Conservation (phyloP, 2,797 vertebrate genomes). For the Tinamus major region DNA sequence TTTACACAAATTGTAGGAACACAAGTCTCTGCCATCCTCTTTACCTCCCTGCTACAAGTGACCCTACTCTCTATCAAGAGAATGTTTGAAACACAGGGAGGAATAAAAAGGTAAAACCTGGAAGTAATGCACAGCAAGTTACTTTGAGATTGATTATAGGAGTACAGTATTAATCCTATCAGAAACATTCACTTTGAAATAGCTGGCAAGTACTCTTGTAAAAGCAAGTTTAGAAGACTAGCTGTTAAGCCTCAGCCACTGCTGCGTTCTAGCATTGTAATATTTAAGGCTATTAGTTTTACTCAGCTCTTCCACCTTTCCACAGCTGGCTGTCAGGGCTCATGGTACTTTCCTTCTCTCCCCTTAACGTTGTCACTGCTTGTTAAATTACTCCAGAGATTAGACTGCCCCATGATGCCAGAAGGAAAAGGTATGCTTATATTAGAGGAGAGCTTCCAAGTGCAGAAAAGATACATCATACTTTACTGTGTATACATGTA, state of each 20-base stretch:
- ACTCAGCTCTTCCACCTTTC: neutral
- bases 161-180: neutral
- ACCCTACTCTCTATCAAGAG: too few relatives aligned
- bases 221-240: neutral
- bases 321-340: neutral
- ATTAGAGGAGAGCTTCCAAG: neutral
- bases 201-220: neutral
- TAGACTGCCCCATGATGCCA: neutral
- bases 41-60: too few relatives aligned
- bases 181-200: neutral
- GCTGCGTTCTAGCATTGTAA: neutral
- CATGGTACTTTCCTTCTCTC: neutral
- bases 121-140: neutral
- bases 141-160: neutral
- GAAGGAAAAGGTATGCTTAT: accelerated
- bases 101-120: neutral
- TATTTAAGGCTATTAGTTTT: neutral
- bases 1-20: too few relatives aligned
- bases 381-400: neutral
- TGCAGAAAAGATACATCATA: neutral
- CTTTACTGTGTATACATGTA: neutral
- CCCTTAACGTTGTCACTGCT: neutral
- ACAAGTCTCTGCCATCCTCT: too few relatives aligned
- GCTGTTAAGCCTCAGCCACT: neutral
- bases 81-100: neutral